Evolutionary conservation across 1,140 invertebrate genomes (phyloP), one percentile per base, ranked within the genome.

Genomic region (Zophobas morio): DNA sequence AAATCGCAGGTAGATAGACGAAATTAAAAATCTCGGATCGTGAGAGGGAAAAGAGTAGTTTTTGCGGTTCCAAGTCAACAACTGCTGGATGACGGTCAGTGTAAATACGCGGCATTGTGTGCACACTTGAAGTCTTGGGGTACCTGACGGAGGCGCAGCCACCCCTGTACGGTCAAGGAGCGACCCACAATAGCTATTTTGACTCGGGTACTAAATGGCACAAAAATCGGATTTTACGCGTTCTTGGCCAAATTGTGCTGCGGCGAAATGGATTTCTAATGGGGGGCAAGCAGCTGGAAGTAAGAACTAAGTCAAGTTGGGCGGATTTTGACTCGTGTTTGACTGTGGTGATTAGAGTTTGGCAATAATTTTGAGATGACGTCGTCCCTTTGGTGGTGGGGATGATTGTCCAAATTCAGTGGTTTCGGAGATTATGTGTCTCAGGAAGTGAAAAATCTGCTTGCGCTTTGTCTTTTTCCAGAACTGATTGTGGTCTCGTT

Each of bases 131-230:
- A 34, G 53, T 33, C 8, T 42, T 8, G 6, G 60, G 6, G 8
- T 66, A 66, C 60, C 37, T 66, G 35, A 2, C 6, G 20, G 56
- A 60, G 34, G 1, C 3, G 56, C 56, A 60, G 56, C 56, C 56
- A 60, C 60, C 39, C 60, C 42, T 42, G 60, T 33, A 42, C 60
- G 33, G 56, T 60, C 56, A 60, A 60, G 5, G 20, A 60, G 56
- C 8, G 34, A 39, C 37, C 36, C 56, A 60, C 56, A 60, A 60
- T 60, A 42, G 35, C 37, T 66, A 66, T 66, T 66, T 66, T 66
- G 60, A 66, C 60, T 66, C 39, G 60, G 56, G 36, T 36, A 60
- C 56, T 60, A 60, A 60, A 60, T 36, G 56, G 56, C 56, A 33
- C 8, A 33, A 39, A 42, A 5, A 40, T 20, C n/a, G 60, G 60